These are phyloP conservation scores for Eueides isabella DNA, from an alignment of 1,140 invertebrate genomes.

Conservation along the genomic window DNA sequence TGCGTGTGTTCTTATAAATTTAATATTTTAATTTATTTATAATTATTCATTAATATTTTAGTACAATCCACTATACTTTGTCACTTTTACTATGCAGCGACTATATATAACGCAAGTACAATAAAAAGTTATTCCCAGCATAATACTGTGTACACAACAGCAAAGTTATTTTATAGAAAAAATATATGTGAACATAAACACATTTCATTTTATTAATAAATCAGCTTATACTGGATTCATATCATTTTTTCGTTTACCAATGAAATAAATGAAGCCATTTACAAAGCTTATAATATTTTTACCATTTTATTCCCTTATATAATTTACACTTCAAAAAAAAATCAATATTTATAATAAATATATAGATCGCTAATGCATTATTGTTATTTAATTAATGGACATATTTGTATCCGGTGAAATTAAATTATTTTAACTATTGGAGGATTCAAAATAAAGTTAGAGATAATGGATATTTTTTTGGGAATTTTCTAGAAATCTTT, in stretches of 20 bases:
- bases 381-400: slow-evolving; percentile 28
- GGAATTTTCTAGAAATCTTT: background rate
- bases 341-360: slow-evolving; percentile 35
- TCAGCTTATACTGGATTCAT: background rate
- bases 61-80: background rate
- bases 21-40: background rate
- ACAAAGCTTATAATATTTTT: slow-evolving; percentile 54
- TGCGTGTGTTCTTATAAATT: too few species aligned
- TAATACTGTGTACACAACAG: background rate
- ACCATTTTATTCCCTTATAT: slow-evolving; percentile 26
- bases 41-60: background rate
- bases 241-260: background rate
- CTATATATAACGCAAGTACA: background rate
- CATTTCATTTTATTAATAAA: background rate
- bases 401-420: slow-evolving; percentile 28
- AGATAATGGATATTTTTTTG: background rate
- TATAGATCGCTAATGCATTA: slow-evolving; percentile 42
- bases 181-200: background rate
- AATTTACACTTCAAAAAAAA: slow-evolving; percentile 20
- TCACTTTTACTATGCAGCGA: background rate
- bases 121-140: background rate
- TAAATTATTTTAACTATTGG: background rate
- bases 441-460: background rate
- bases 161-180: background rate
- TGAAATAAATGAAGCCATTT: slow-evolving; percentile 49